Evolutionary conservation across 2,888 invertebrate genomes (phyloP), one percentile per base, ranked within the genome.

Genomic region (Drosophila buzzatii): DNA sequence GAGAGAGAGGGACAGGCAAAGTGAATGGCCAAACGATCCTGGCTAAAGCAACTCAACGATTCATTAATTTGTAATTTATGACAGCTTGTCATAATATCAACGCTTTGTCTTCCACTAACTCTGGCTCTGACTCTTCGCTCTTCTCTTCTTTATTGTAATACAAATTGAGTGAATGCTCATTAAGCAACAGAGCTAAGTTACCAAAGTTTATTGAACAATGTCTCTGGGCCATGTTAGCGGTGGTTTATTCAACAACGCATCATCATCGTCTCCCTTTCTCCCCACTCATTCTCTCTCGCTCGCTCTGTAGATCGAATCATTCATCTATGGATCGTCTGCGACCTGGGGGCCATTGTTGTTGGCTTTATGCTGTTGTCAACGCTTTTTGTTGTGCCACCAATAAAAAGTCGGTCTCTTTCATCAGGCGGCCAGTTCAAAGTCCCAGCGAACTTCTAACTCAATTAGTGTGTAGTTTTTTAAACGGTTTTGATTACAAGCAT

Each of bases 341-440:
- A 44, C 39, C 87, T 63, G 65, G 70, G 64, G 82, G 90, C 69
- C 90, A 77, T 87, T 87, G 20, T 57, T 70, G 82, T 84, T 89
- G 90, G 90, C 90, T 90, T 89, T 86, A 76, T 82, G 76, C 90
- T 75, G 90, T 87, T 87, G 86, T 87, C 86, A 87, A 87, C 86
- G 91, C 91, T 88, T 90, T 88, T 90, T 90, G 90, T 87, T 90
- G 85, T 82, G 78, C 86, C 90, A 90, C 89, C 90, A 90, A 87
- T 87, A 80, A 73, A 63, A 74, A 42, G 72, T 56, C 91, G 90
- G 89, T 31, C 16, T 56, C 77, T 90, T 90, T 90, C 69, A 90
- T 88, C 69, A 70, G 69, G 53, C 89, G 83, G 86, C 59, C 61
- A 85, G 86, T 85, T 87, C 87, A 90, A 90, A 87, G 83, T 23